Conservation (phyloP, 2,113 vertebrate species). For the Aphyosemion australe region DNA sequence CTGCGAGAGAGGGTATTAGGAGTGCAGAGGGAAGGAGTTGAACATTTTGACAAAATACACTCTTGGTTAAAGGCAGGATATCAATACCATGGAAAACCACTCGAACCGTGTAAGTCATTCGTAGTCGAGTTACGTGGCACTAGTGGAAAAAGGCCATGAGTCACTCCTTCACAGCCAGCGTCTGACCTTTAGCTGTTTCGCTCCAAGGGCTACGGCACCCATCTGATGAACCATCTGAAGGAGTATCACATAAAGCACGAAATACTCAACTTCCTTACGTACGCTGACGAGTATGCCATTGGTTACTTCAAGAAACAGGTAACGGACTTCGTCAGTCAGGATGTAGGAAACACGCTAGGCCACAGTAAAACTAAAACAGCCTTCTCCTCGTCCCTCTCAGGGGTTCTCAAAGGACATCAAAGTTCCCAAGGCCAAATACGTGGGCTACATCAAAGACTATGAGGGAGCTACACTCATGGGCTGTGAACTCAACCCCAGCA, state of each 20-base stretch:
- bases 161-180: neutral
- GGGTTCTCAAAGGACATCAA: constrained; percentile 99
- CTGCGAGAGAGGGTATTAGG: no score
- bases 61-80: no score
- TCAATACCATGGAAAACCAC: no score
- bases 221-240: constrained; percentile 98
- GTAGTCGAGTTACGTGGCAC: no score
- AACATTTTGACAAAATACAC: no score
- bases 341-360: neutral
- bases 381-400: constrained; percentile 69
- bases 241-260: constrained; percentile 98
- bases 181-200: constrained; percentile 9
- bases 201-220: constrained; percentile 93
- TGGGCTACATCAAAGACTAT: constrained; percentile 99
- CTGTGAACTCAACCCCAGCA: constrained; percentile 95
- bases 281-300: constrained; percentile 98
- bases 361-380: neutral
- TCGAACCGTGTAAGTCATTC: no score
- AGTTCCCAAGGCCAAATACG: constrained; percentile 94
- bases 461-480: constrained; percentile 99
- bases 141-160: no score
- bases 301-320: constrained; percentile 99
- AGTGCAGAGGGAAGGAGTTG: no score
- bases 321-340: constrained; percentile 8
- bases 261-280: constrained; percentile 96